Evolutionary conservation across 2,797 vertebrate species (phyloP), one percentile per base, ranked within the genome.

Genomic region (Clarias laeviceps): DNA sequence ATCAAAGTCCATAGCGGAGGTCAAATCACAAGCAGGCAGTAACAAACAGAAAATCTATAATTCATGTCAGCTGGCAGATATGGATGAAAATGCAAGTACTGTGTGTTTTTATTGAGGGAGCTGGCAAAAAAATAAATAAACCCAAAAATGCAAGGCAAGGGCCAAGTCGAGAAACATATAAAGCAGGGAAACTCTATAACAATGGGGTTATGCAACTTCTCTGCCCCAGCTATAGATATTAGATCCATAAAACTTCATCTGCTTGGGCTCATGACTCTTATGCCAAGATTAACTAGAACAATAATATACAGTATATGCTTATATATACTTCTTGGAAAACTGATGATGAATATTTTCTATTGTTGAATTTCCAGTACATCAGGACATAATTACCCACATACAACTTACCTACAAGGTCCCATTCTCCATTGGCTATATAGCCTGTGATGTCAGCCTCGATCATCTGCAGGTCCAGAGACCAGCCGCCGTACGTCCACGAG

Each of bases 401-500:
- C 37, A 81, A 86, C 94, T 92, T 94, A 98, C 97, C 97, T 62
- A 98, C 96, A 87, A 97, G 96, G 90, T 98, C 97, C 97, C 97
- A 98, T 92, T 98, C 97, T 87, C 97, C 97, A 5, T 97, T 97
- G 59, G 96, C 95, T 83, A 97, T 97, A 89, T 98, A 98, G 69
- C 95, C 96, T 79, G 97, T 97, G n/a, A 95, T 94, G 92, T 97
- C 97, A 73, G 97, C 97, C 32, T 97, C 96, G 0, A 97, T 93
- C 96, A 97, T 97, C 91, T 97, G 97, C 83, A 98, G 94, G 91
- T 97, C 97, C 90, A 98, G 94, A 83, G 97, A 92, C 96, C 96
- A 97, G 83, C 97, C 97, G 1, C 97, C 97, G 90, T 98, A 96
- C 0, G 97, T 97, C 97, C 97, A 98, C 6, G 97, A 98, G 70